These are phyloP conservation scores for Clepsis dumicolana DNA, from an alignment of 2,888 invertebrate genomes.

Conservation along the genomic window DNA sequence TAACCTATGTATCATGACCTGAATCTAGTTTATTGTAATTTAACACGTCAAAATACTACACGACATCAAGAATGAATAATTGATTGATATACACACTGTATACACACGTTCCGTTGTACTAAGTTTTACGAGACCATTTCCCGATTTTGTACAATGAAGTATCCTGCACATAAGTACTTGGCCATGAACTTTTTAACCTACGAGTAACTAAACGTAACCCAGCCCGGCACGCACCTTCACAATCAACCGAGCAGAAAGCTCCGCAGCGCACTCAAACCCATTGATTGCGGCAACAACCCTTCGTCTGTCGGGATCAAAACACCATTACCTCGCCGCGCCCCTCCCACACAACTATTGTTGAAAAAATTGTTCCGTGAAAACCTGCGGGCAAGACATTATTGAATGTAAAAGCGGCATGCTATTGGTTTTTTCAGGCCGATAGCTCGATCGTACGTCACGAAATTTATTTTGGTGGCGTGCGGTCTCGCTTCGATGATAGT, in stretches of 20 bases:
- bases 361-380: slow-evolving; percentile 10
- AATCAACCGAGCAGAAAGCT: background rate
- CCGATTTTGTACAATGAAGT: too few species aligned
- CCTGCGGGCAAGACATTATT: slow-evolving; percentile 13
- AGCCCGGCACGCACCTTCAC: background rate
- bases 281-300: slow-evolving; percentile 12
- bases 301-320: slow-evolving; percentile 21
- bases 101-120: too few species aligned
- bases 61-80: too few species aligned
- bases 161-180: background rate
- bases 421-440: slow-evolving; percentile 19
- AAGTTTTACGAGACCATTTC: too few species aligned
- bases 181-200: background rate
- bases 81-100: too few species aligned
- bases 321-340: slow-evolving; percentile 18
- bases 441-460: background rate
- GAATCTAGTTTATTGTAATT: background rate
- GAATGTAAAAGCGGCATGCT: slow-evolving; percentile 25
- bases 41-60: too few species aligned
- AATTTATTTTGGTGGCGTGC: slow-evolving; percentile 17
- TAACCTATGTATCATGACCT: too few species aligned
- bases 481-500: background rate
- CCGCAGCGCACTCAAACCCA: slow-evolving; percentile 4
- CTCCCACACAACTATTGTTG: slow-evolving; percentile 22
- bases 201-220: background rate